A percentile compares a stretch with the other conserved stretches of the same genome.
phyloP scores from a whole-genome alignment of 2,888 invertebrate species.

The Teleogryllus oceanicus region DNA sequence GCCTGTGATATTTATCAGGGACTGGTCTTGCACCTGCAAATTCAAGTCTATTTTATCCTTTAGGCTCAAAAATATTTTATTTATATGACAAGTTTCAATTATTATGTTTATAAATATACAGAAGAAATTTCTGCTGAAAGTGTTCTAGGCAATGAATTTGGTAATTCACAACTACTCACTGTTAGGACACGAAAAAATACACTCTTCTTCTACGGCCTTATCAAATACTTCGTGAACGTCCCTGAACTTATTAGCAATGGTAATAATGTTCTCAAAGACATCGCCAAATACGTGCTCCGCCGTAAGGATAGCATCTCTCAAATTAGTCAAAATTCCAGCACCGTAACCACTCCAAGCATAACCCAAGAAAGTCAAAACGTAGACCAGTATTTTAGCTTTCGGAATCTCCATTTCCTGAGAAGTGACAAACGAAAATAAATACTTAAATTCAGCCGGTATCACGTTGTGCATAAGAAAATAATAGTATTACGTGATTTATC shows the following conservation, averaged over 20 bases:
- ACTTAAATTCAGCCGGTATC: too few species aligned
- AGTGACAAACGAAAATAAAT: background rate
- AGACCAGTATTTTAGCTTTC: constrained; percentile 71
- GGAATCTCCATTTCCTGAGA: constrained; percentile 65
- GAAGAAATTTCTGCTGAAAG: too few species aligned
- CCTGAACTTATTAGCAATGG: constrained; percentile 69
- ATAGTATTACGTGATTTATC: too few species aligned
- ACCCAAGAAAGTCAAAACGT: constrained; percentile 69
- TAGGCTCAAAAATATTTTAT: background rate
- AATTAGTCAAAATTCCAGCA: constrained; percentile 64
- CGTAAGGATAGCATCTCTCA: constrained; percentile 74
- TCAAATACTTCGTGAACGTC: constrained; percentile 77
- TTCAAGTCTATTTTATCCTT: background rate
- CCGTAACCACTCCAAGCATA: constrained; percentile 81
- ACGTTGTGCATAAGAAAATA: too few species aligned
- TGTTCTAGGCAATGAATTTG: too few species aligned
- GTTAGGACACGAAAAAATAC: constrained; percentile 69
- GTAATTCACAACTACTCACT: constrained; percentile 51
- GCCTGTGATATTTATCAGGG: constrained; percentile 67
- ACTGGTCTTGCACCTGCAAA: constrained; percentile 62
- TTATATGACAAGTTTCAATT: constrained; percentile 22
- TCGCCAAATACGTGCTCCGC: constrained; percentile 79
- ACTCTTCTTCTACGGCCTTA: constrained; percentile 80
- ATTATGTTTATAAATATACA: constrained; percentile 4
- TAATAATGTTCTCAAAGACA: constrained; percentile 68